Evolutionary conservation across 23 tunicate genomes (phyloP).

Genomic region (Oikopleura dioica): DNA sequence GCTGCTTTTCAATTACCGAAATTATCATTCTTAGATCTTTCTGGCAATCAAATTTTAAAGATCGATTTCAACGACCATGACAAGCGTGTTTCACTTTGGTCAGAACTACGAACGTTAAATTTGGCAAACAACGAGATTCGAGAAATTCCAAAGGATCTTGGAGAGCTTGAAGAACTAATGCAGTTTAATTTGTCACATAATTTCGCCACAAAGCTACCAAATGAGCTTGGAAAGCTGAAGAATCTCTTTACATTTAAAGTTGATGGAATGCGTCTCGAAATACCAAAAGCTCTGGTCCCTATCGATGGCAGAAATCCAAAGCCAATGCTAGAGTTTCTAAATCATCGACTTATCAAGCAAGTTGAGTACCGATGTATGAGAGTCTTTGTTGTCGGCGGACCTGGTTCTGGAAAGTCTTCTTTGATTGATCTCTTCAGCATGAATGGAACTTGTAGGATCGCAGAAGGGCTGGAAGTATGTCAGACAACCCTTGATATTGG

Average conservation of each 20-base stretch:
- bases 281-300: background rate
- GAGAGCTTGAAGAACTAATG: background rate
- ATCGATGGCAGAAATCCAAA: slow-evolving; percentile 1
- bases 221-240: slow-evolving; percentile 24
- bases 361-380: background rate
- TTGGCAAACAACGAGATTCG: background rate
- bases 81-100: background rate
- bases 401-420: background rate
- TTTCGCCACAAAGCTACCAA: slow-evolving; percentile 15
- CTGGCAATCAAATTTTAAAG: background rate
- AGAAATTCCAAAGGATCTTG: background rate
- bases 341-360: slow-evolving; percentile 4
- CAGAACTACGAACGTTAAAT: background rate
- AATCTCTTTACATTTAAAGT: slow-evolving; percentile 19
- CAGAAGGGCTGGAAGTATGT: too few relatives aligned
- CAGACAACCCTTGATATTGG: too few relatives aligned
- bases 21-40: background rate
- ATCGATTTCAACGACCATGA: background rate
- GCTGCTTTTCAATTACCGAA: background rate
- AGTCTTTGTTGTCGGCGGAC: background rate
- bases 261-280: slow-evolving; percentile 16
- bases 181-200: background rate
- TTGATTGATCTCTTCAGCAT: too few relatives aligned
- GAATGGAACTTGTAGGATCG: too few relatives aligned
- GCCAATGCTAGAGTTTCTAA: background rate